A percentile compares a stretch with the other conserved stretches of the same genome.
These are phyloP conservation scores for Odontomachus brunneus DNA, from an alignment of 1,140 invertebrate species.

Conservation along the genomic window DNA sequence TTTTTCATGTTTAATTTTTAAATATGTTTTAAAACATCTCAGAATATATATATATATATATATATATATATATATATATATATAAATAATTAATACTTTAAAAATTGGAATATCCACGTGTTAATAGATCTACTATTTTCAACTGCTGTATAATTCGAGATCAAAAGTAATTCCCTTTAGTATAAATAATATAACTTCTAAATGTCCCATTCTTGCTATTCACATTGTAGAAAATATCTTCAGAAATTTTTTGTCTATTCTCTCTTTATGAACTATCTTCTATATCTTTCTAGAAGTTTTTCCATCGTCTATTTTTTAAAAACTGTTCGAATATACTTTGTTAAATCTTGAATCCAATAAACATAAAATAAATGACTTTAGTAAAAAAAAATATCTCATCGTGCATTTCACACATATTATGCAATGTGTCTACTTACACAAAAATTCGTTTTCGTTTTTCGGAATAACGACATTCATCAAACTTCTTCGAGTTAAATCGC, in stretches of 20 bases:
- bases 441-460: slow-evolving; percentile 23
- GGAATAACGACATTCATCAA: slow-evolving; percentile 12
- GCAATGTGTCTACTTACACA: slow-evolving; percentile 32
- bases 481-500: slow-evolving; percentile 35
- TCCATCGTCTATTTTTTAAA: too few species aligned
- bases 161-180: too few species aligned
- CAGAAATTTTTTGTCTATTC: neutral
- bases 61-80: too few species aligned
- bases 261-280: too few species aligned
- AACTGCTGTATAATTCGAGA: too few species aligned
- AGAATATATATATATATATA: too few species aligned
- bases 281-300: too few species aligned
- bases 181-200: too few species aligned
- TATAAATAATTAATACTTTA: too few species aligned
- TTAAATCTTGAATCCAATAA: neutral
- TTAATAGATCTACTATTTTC: too few species aligned
- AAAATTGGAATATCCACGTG: too few species aligned
- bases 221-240: neutral
- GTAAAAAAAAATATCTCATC: neutral
- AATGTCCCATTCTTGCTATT: neutral
- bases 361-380: neutral
- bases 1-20: neutral
- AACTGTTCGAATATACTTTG: too few species aligned
- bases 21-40: neutral
- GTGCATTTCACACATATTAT: neutral